Base-by-base conservation (phyloP, 2,888 invertebrate species). In the Oithona nana region DNA sequence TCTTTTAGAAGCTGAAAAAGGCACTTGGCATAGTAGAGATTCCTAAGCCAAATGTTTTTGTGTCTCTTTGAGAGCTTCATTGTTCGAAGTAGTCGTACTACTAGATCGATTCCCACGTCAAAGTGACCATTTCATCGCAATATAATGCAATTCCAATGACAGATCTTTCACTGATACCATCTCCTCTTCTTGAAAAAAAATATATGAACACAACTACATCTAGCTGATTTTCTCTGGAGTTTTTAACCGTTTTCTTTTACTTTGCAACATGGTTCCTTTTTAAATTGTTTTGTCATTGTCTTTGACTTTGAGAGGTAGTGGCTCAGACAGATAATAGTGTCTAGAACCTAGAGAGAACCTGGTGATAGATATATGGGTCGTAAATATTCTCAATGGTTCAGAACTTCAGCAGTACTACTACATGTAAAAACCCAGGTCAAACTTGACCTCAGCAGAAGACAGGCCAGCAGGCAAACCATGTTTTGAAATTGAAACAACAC, bases 321-420 rank as follows among this genome's bases (percentile, higher is more conserved):
- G 39, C 39, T 39, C 39, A 39, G 39, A 39, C 39, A 39, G 39
- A 39, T 39, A 39, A 39, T 39, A 39, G 39, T 39, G 39, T 39
- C 39, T 39, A 16, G 16, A 39, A 16, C 39, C 16, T 39, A 16
- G 39, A n/a, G n/a, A 11, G 6, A 16, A 39, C 39, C 39, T 54
- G 54, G 54, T 54, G 54, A 54, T 54, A 54, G 54, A 54, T 54
- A 54, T 54, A 54, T 54, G 54, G 54, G 24, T 54, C 54, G 26
- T 54, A 54, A 54, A 54, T 54, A 54, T 49, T 22, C 50, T n/a
- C n/a, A n/a, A 39, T 11, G 39, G 39, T 39, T n/a, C n/a, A 39
- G 39, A 39, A 16, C 39, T 39, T 39, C n/a, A n/a, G n/a, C n/a
- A n/a, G 39, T 39, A 39, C 39, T 16, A 39, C 16, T 11, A 6